Evolutionary conservation across 2,797 vertebrate species (phyloP).

Genomic region (Gallinago solitaria): DNA sequence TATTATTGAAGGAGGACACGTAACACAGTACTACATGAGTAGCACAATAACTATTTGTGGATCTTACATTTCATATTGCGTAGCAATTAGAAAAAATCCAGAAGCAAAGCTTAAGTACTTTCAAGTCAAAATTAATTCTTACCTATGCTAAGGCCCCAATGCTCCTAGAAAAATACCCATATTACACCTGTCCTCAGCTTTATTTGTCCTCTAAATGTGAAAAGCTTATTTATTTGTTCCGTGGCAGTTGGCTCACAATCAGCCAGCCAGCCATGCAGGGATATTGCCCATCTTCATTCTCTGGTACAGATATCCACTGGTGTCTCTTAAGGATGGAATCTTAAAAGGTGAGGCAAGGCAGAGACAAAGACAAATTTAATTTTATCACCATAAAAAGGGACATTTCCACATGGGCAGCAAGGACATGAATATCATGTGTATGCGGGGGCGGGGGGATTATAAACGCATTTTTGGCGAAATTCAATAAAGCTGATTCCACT

Average conservation of each 20-base stretch:
- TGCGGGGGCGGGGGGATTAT: constrained; percentile 74
- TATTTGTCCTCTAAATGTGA: constrained; percentile 29
- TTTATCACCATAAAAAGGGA: constrained; percentile 80
- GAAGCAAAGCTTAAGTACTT: not conserved
- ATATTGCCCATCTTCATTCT: constrained; percentile 19
- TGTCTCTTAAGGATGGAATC: constrained; percentile 67
- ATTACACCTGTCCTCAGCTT: not conserved
- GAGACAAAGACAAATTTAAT: constrained; percentile 79
- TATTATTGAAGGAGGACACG: not conserved
- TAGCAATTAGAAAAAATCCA: not conserved
- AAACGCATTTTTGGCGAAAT: constrained; percentile 85
- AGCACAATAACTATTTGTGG: not conserved
- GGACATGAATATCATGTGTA: constrained; percentile 80
- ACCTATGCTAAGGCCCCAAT: not conserved
- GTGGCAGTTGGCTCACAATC: not conserved
- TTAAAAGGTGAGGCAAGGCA: constrained; percentile 74
- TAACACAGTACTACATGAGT: not conserved
- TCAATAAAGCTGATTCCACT: constrained; percentile 88
- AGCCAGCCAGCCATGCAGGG: not conserved
- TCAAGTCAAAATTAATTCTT: not conserved
- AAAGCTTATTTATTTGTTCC: constrained; percentile 58
- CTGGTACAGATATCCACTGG: constrained; percentile 3
- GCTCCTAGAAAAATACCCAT: not conserved
- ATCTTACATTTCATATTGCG: not conserved
- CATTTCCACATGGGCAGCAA: constrained; percentile 79